Conservation (phyloP, 2,888 invertebrate species). For the Diaprepes abbreviatus region DNA sequence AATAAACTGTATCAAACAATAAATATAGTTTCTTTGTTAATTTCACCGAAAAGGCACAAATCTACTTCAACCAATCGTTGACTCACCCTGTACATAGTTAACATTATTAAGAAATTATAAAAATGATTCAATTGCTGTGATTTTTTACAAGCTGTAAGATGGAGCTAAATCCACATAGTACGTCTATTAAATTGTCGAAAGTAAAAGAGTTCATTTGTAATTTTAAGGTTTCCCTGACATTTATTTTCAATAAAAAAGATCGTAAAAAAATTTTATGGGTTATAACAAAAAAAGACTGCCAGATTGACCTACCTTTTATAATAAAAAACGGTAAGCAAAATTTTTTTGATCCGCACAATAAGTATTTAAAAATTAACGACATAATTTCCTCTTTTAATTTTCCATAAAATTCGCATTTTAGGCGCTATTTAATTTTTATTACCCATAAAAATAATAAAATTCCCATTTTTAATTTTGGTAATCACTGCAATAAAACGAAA, state of each 20-base stretch:
- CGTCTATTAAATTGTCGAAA: no score
- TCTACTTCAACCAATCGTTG: no score
- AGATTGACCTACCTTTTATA: background rate
- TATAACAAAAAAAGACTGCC: background rate
- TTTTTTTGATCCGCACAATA: background rate
- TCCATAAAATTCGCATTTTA: background rate
- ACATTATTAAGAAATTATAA: no score
- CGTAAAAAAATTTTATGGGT: background rate
- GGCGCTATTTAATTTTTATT: background rate
- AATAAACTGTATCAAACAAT: no score
- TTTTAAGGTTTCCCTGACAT: background rate
- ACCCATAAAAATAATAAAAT: background rate
- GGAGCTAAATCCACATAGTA: no score
- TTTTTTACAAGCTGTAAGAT: no score
- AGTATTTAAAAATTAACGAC: slow-evolving; percentile 2
- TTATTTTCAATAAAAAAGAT: background rate
- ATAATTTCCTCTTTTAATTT: slow-evolving; percentile 1
- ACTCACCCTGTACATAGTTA: no score
- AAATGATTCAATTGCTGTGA: no score
- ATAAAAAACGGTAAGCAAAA: background rate
- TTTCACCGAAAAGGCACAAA: no score
- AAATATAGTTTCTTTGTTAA: no score
- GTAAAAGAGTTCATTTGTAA: background rate
- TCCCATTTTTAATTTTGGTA: background rate
- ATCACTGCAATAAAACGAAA: slow-evolving; percentile 1